Conservation (phyloP, 2,797 vertebrate species). For the Labroides dimidiatus region DNA sequence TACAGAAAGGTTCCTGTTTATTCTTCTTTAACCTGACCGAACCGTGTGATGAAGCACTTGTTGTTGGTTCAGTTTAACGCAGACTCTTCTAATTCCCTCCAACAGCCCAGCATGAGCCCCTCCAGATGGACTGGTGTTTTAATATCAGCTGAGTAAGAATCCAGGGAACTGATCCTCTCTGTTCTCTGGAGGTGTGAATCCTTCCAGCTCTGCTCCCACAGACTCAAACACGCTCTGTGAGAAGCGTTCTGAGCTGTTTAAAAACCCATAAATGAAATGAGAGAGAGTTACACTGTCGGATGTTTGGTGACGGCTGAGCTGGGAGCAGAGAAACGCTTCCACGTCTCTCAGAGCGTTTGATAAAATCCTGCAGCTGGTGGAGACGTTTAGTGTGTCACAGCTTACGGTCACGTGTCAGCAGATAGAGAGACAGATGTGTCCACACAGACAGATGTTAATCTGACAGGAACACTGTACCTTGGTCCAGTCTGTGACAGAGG, state of each 20-base stretch:
- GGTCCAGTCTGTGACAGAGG: conserved; percentile 94
- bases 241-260: conserved; percentile 27
- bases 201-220: conserved; percentile 6
- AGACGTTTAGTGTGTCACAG: conserved; percentile 42
- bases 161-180: conserved; percentile 38
- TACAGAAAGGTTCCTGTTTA: neutral
- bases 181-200: conserved; percentile 27
- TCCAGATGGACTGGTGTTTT: conserved; percentile 19
- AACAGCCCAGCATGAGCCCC: conserved; percentile 25
- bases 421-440: conserved; percentile 50
- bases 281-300: conserved; percentile 21
- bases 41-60: neutral
- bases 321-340: conserved; percentile 31
- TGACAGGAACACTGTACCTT: conserved; percentile 86
- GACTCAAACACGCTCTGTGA: conserved; percentile 37
- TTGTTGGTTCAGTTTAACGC: too few relatives aligned
- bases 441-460: conserved; percentile 44
- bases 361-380: conserved; percentile 53
- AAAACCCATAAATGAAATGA: conserved; percentile 38
- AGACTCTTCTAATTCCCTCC: too few relatives aligned
- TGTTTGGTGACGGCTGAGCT: neutral
- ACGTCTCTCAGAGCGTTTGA: conserved; percentile 22
- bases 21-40: neutral
- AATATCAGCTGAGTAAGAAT: conserved; percentile 13
- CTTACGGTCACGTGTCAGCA: conserved; percentile 61